These are phyloP conservation scores for Rhagologus leucostigma DNA, from an alignment of 2,113 vertebrate genomes.

Conservation along the genomic window DNA sequence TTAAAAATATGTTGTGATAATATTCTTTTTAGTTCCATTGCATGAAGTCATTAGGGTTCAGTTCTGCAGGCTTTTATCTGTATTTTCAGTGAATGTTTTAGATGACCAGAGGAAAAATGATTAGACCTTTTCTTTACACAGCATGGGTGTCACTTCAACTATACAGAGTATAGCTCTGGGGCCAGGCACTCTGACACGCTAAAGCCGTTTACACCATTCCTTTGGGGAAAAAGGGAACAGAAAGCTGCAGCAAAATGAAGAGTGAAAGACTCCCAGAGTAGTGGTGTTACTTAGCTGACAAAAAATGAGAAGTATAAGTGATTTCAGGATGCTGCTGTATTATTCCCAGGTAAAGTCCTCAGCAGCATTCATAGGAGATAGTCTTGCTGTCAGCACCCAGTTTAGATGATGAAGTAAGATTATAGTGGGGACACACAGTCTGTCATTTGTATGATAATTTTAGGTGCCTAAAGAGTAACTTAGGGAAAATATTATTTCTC, in stretches of 20 bases:
- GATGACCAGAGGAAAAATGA: background rate
- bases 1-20: background rate
- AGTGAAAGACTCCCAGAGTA: background rate
- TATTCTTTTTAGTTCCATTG: background rate
- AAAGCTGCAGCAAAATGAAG: background rate
- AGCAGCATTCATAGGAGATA: background rate
- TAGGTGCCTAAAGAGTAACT: background rate
- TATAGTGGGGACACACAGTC: accelerated
- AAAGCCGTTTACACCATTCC: background rate
- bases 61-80: background rate
- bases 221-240: background rate
- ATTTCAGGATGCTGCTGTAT: background rate
- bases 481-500: background rate
- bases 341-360: background rate
- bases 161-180: background rate
- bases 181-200: background rate
- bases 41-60: background rate
- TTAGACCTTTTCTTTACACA: background rate
- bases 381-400: background rate
- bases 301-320: background rate
- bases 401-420: background rate
- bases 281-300: background rate
- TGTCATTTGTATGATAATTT: background rate
- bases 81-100: background rate
- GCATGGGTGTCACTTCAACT: background rate